Evolutionary conservation across 2,888 invertebrate genomes (phyloP), one percentile per base, ranked within the genome.

Genomic region (Nemurella pictetii): DNA sequence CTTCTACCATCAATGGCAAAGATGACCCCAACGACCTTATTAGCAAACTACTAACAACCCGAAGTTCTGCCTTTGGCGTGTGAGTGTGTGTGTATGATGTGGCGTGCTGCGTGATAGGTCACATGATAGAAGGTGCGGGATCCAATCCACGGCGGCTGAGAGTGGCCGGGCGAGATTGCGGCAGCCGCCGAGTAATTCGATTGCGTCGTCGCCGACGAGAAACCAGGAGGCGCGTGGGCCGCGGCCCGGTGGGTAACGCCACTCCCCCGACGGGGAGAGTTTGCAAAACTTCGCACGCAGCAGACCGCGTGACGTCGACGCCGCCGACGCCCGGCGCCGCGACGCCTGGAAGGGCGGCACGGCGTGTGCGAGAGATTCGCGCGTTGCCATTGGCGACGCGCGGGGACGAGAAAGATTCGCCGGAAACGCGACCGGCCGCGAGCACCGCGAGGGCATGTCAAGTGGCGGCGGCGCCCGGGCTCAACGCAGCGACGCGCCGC

Each of bases 301-400:
- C 77, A 27, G 85, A 27, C 84, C 83, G 74, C 29, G 78, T 85
- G 85, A 84, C 86, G n/a, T n/a, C n/a, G 85, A 81, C 84, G 85
- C 84, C 84, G 85, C 83, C 80, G 83, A 26, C 84, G 84, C 83
- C 81, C 86, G 85, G 85, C 32, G 55, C 78, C 84, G n/a, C 85
- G n/a, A n/a, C 20, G 20, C 27, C 36, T 72, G 78, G 29, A 28
- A 77, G n/a, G 73, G 55, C 78, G 83, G 15, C 83, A 25, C 78
- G 78, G 30, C 78, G 78, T 27, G n/a, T n/a, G n/a, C n/a, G n/a
- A n/a, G n/a, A n/a, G n/a, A n/a, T n/a, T n/a, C n/a, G n/a, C n/a
- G n/a, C n/a, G n/a, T n/a, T n/a, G n/a, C n/a, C n/a, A n/a, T n/a
- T n/a, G n/a, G n/a, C n/a, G n/a, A 7, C 55, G 9, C 55, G n/a